Percentiles rank a stretch among this genome's conserved stretches.
Conservation (phyloP, 2,797 vertebrate species). For the Numenius phaeopus region DNA sequence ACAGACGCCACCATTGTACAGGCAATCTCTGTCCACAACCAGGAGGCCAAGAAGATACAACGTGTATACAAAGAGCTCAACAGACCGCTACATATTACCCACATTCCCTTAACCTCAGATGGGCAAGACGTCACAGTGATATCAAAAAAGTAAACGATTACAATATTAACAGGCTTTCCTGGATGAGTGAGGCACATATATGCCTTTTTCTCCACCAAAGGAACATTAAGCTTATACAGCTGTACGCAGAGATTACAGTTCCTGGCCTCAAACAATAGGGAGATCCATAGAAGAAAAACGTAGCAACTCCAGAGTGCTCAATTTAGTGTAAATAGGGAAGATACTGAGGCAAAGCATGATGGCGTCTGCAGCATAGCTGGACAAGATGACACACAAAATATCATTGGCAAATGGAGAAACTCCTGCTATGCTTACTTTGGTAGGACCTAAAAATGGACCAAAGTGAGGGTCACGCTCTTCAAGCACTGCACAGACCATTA, state of each 20-base stretch:
- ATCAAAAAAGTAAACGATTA: background rate
- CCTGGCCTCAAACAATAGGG: background rate
- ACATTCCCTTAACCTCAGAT: background rate
- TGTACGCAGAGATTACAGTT: background rate
- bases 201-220: background rate
- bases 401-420: background rate
- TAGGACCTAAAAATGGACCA: background rate
- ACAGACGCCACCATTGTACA: background rate
- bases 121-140: background rate
- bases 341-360: background rate
- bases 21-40: background rate
- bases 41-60: background rate
- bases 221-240: background rate
- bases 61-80: background rate
- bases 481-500: background rate
- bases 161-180: background rate
- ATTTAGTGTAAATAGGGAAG: background rate
- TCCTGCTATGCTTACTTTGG: background rate
- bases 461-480: fast-evolving
- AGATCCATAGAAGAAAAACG: background rate
- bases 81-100: fast-evolving
- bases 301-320: background rate
- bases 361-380: background rate
- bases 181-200: background rate
- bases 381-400: background rate